phyloP scores from a whole-genome alignment of 2,797 vertebrate species.

The Danio aesculapii region DNA sequence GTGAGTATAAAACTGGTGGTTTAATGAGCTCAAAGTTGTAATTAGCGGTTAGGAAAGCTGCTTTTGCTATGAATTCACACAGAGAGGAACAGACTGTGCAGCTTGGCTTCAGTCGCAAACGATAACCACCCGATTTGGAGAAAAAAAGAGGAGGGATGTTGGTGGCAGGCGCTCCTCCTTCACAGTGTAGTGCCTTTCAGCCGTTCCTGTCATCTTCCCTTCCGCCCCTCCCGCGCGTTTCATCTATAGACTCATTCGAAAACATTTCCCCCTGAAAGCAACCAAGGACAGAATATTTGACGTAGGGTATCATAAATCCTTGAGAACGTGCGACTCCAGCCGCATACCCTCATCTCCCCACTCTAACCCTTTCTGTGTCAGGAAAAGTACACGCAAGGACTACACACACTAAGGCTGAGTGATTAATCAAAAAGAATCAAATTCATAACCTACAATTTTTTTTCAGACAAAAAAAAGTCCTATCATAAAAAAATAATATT shows the following conservation, averaged over 20 bases:
- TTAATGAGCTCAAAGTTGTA: constrained; percentile 45
- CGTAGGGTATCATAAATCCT: constrained; percentile 60
- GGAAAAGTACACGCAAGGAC: constrained; percentile 24
- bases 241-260: constrained; percentile 57
- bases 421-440: too few species aligned
- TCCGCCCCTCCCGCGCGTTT: constrained; percentile 48
- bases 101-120: constrained; percentile 23
- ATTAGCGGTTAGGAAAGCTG: constrained; percentile 26
- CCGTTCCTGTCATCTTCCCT: constrained; percentile 43
- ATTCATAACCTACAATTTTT: too few species aligned
- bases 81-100: constrained; percentile 11
- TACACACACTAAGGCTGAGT: neutral
- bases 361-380: constrained; percentile 45
- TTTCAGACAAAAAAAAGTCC: too few species aligned
- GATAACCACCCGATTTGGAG: constrained; percentile 21
- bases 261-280: constrained; percentile 49
- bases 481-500: too few species aligned
- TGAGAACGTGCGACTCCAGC: constrained; percentile 46
- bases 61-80: constrained; percentile 34
- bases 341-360: constrained; percentile 26
- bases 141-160: constrained; percentile 44
- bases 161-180: constrained; percentile 25
- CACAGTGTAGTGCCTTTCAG: constrained; percentile 50
- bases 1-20: constrained; percentile 17
- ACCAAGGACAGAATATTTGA: constrained; percentile 58